Conservation (phyloP, 2,797 vertebrate genomes). For the Gymnoscopelus braueri region DNA sequence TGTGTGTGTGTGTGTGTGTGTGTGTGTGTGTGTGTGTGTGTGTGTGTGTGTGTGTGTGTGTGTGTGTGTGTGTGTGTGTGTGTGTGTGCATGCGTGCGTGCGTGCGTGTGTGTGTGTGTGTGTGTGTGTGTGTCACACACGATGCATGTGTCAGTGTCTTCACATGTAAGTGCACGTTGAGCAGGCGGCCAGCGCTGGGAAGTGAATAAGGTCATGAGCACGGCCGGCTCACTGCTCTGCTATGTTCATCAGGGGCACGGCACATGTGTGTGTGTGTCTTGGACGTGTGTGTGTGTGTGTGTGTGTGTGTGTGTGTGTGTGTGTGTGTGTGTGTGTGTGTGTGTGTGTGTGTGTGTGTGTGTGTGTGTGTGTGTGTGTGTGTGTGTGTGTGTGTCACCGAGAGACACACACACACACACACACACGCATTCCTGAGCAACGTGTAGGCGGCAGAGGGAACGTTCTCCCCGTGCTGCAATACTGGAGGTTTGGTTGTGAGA, state of each 20-base stretch:
- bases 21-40: neutral
- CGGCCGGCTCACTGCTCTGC: conserved; percentile 58
- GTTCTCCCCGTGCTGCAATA: conserved; percentile 43
- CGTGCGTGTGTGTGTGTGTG: neutral
- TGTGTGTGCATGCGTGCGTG: neutral
- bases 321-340: conserved; percentile 11
- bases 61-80: conserved; percentile 56
- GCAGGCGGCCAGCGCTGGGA: conserved; percentile 53
- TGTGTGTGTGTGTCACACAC: neutral
- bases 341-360: conserved; percentile 35
- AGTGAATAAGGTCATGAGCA: conserved; percentile 65
- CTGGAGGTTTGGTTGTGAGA: conserved; percentile 54
- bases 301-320: conserved; percentile 35
- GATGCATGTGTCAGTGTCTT: conserved; percentile 23
- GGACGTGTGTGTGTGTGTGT: conserved; percentile 7
- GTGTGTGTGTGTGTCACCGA: conserved; percentile 41
- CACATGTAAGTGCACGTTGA: conserved; percentile 61
- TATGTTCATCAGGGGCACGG: conserved; percentile 58
- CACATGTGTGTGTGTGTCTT: conserved; percentile 37
- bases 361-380: conserved; percentile 19
- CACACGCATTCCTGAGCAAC: conserved; percentile 63
- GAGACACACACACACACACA: conserved; percentile 9
- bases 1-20: neutral
- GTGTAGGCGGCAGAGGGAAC: conserved; percentile 60
- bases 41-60: conserved; percentile 28